A percentile compares a stretch with the other conserved stretches of the same genome.
phyloP scores from a whole-genome alignment of 2,113 vertebrate genomes.

The Falcunculus frontatus region DNA sequence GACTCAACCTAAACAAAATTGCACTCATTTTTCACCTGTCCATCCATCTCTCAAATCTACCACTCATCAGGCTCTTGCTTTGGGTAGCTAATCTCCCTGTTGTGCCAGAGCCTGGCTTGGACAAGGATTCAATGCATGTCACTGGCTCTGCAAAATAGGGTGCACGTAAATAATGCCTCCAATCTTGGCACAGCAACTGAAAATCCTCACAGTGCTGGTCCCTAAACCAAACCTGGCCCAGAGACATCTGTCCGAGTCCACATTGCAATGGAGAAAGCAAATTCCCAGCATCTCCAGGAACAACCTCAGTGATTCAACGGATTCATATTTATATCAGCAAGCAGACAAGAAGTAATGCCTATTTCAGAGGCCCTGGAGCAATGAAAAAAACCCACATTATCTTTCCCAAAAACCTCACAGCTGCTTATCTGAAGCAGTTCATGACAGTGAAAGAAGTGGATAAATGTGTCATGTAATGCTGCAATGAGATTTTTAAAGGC shows the following conservation, averaged over 20 bases:
- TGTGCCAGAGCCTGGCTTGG: neutral
- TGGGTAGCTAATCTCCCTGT: neutral
- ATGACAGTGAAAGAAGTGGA: neutral
- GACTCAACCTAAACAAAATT: neutral
- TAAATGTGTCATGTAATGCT: slow-evolving; percentile 14
- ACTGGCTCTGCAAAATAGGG: neutral
- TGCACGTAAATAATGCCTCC: neutral
- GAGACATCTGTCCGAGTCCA: neutral
- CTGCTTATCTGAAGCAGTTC: neutral
- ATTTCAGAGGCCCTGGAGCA: neutral
- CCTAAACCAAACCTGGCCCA: neutral
- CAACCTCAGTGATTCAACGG: neutral
- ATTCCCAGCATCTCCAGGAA: neutral
- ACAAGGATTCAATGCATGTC: neutral
- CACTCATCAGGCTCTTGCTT: neutral
- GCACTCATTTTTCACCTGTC: neutral
- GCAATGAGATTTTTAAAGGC: slow-evolving; percentile 3
- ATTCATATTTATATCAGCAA: neutral
- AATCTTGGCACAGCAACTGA: neutral
- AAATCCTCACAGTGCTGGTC: neutral
- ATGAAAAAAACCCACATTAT: neutral
- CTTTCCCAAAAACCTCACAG: neutral
- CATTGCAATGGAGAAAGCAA: neutral
- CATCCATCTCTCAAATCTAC: neutral
- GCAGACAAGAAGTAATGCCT: neutral